phyloP scores from a whole-genome alignment of 2,113 vertebrate genomes.

The Chlorodrepanis virens region DNA sequence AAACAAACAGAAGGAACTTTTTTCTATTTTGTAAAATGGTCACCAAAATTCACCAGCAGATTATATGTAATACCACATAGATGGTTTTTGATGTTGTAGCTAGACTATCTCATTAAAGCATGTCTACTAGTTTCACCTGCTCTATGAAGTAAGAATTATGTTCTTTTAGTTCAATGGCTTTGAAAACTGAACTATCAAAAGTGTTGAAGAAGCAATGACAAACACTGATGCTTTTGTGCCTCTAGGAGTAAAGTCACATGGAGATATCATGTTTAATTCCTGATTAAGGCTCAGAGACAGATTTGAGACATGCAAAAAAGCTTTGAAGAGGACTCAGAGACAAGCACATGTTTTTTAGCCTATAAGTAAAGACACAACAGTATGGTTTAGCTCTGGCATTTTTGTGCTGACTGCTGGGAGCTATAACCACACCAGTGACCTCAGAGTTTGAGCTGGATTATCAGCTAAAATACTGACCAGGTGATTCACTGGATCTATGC shows the following conservation, averaged over 20 bases:
- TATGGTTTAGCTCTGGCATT: not conserved
- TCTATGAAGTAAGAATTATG: not conserved
- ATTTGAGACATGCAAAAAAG: not conserved
- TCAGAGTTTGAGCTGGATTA: not conserved
- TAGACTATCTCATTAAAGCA: not conserved
- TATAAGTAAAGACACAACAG: not conserved
- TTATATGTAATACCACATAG: not conserved
- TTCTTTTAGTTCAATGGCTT: not conserved
- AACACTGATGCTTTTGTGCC: not conserved
- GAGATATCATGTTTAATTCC: not conserved
- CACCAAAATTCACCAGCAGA: not conserved
- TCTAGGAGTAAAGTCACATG: not conserved
- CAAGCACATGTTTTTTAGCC: rapidly evolving
- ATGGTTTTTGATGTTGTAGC: not conserved
- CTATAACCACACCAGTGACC: not conserved
- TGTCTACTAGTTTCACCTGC: rapidly evolving
- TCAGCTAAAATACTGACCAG: not conserved
- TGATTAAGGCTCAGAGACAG: not conserved
- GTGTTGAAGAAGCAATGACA: not conserved
- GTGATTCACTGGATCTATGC: not conserved
- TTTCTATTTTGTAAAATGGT: not conserved
- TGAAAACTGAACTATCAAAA: not conserved
- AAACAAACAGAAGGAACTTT: not conserved
- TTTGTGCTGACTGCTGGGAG: not conserved
- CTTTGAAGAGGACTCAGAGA: not conserved